A percentile compares a stretch with the other conserved stretches of the same genome.
Evolutionary conservation across 2,797 vertebrate species (phyloP).

Genomic region (Molothrus aeneus): DNA sequence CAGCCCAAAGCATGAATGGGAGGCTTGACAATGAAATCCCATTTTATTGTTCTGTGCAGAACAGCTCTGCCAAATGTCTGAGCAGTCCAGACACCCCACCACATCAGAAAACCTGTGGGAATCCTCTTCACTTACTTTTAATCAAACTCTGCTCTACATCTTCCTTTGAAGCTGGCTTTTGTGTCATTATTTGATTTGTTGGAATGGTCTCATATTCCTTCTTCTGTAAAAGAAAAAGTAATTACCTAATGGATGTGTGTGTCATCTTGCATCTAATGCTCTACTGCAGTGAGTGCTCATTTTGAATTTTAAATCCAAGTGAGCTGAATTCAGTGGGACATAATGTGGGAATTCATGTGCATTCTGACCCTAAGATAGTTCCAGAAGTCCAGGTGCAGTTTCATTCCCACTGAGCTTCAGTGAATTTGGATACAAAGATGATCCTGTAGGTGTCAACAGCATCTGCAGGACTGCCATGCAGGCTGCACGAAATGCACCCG

Average conservation of each 20-base stretch:
- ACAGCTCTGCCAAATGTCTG: background rate
- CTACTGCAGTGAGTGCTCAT: background rate
- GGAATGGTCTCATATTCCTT: background rate
- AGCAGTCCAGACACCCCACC: background rate
- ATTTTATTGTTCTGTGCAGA: background rate
- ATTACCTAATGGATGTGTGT: background rate
- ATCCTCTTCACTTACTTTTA: background rate
- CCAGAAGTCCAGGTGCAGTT: background rate
- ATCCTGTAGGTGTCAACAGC: background rate
- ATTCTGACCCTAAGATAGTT: background rate
- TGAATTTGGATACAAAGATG: background rate
- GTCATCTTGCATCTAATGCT: background rate
- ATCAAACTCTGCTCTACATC: fast-evolving
- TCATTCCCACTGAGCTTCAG: background rate
- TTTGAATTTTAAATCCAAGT: background rate
- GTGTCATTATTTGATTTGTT: background rate
- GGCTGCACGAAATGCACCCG: background rate
- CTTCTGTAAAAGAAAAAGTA: background rate
- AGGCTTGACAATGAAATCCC: background rate
- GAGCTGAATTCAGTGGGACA: background rate
- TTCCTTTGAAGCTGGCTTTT: background rate
- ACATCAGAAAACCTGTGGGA: background rate
- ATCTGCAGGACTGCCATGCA: background rate
- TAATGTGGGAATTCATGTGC: background rate
- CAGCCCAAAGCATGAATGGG: background rate